A percentile compares a stretch with the other conserved stretches of the same genome.
Evolutionary conservation across 2,113 vertebrate genomes (phyloP).

Genomic region (Eurypyga helias): DNA sequence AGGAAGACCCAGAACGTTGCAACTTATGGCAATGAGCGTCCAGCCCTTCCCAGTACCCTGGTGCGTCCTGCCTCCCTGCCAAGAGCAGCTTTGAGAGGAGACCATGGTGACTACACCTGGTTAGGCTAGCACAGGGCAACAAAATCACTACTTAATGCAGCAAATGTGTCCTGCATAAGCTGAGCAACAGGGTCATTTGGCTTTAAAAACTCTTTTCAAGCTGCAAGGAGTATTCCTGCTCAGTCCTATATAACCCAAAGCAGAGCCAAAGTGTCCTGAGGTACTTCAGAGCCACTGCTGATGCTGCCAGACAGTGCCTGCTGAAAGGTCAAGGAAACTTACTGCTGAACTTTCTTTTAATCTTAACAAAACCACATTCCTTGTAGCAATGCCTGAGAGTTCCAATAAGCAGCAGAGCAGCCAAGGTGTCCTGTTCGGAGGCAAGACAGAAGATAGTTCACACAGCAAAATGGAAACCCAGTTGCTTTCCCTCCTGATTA

Average conservation of each 20-base stretch:
- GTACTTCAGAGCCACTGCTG: background rate
- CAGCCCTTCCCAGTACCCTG: background rate
- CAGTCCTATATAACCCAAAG: background rate
- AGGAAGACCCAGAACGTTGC: background rate
- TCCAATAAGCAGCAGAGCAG: background rate
- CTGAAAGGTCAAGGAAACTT: background rate
- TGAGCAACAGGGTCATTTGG: conserved; percentile 48
- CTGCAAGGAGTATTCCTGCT: background rate
- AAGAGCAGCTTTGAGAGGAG: conserved; percentile 14
- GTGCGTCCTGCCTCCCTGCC: background rate
- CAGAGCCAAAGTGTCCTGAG: background rate
- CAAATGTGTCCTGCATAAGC: conserved; percentile 25
- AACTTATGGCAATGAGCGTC: background rate
- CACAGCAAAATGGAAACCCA: background rate
- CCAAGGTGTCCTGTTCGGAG: background rate
- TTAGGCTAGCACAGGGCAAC: conserved; percentile 29
- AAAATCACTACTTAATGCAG: conserved; percentile 56
- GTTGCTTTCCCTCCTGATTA: background rate
- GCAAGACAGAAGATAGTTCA: background rate
- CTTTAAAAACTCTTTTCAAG: conserved; percentile 23
- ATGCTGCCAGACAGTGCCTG: background rate
- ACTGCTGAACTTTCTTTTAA: background rate
- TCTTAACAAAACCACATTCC: background rate
- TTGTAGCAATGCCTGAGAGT: background rate
- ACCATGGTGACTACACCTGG: conserved; percentile 23